Evolutionary conservation across 2,113 vertebrate genomes (phyloP).

Genomic region (Columba livia): DNA sequence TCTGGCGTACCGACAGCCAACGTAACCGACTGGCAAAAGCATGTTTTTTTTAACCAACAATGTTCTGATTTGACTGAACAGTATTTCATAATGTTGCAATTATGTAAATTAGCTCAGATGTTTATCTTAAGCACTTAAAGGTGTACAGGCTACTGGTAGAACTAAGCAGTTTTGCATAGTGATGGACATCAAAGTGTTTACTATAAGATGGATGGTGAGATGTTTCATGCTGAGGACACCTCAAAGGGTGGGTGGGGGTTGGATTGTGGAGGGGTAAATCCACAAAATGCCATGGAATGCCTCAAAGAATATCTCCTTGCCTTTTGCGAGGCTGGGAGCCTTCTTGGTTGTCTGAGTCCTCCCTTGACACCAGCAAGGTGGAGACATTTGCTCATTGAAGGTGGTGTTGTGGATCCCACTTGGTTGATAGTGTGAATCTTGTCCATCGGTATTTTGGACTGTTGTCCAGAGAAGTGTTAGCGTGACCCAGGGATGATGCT

Average conservation of each 20-base stretch:
- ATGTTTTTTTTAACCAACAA: neutral
- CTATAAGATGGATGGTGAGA: neutral
- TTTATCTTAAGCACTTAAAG: conserved; percentile 54
- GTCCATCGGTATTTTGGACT: neutral
- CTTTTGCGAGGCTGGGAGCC: neutral
- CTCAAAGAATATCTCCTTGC: neutral
- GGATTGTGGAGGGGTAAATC: neutral
- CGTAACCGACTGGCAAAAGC: conserved; percentile 35
- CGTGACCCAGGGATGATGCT: neutral
- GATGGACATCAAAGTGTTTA: neutral
- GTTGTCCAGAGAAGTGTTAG: neutral
- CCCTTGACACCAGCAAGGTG: neutral
- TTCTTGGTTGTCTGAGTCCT: neutral
- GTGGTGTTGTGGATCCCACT: neutral
- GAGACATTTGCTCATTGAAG: neutral
- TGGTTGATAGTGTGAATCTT: rapidly evolving
- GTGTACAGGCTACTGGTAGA: neutral
- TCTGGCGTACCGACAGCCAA: neutral
- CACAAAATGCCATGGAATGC: neutral
- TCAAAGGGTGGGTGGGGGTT: neutral
- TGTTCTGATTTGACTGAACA: conserved; percentile 49
- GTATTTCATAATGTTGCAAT: conserved; percentile 61
- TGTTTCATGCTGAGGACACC: neutral
- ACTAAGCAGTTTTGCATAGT: conserved; percentile 5
- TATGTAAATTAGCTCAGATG: conserved; percentile 51